These are phyloP conservation scores for Centropyge bicolor DNA, from an alignment of 2,797 vertebrate species.

Conservation along the genomic window DNA sequence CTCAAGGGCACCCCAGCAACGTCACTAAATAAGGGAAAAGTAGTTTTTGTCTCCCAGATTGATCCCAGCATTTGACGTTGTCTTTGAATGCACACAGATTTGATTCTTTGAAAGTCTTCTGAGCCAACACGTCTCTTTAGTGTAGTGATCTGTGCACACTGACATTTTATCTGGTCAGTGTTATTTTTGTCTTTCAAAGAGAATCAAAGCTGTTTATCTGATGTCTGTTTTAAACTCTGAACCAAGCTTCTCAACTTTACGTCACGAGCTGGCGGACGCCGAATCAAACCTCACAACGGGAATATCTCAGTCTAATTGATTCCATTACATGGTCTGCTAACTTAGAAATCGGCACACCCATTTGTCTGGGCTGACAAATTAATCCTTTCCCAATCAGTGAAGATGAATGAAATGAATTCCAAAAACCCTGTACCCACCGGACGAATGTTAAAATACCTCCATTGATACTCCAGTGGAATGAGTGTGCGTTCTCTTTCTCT, in stretches of 20 bases:
- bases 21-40: neutral
- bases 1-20: conserved; percentile 43
- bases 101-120: neutral
- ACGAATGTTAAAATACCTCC: conserved; percentile 48
- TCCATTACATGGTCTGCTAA: conserved; percentile 71
- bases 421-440: conserved; percentile 15
- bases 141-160: neutral
- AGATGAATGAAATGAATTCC: conserved; percentile 56
- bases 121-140: neutral
- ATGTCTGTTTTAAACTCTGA: conserved; percentile 17
- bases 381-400: conserved; percentile 54
- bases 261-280: conserved; percentile 1
- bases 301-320: conserved; percentile 60
- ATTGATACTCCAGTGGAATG: conserved; percentile 38
- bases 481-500: conserved; percentile 36
- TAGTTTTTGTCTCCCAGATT: neutral
- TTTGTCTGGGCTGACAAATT: conserved; percentile 62
- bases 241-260: conserved; percentile 3
- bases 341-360: conserved; percentile 52
- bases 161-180: neutral
- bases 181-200: neutral
- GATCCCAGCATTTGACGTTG: neutral
- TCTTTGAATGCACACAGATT: neutral
- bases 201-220: conserved; percentile 26
- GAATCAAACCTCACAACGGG: conserved; percentile 52